Percentiles rank a stretch among this genome's conserved stretches.
Conservation (phyloP, 2,797 vertebrate species). For the Bufotes viridis region DNA sequence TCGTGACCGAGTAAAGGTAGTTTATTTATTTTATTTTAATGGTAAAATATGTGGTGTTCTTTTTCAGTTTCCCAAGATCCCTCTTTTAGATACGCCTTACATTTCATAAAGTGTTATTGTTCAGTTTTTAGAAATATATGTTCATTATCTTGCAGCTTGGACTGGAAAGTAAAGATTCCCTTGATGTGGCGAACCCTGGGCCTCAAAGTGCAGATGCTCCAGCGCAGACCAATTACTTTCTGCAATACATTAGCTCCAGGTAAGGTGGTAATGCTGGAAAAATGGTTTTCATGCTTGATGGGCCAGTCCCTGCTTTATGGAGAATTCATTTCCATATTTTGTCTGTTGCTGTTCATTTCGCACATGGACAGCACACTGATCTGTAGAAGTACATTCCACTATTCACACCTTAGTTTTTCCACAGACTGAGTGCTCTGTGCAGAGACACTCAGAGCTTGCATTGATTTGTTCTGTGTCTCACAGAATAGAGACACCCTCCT, state of each 20-base stretch:
- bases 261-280: slow-evolving; percentile 63
- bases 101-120: neutral
- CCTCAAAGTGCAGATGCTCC: slow-evolving; percentile 76
- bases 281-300: too few species aligned
- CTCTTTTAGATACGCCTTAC: neutral
- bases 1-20: slow-evolving; percentile 95
- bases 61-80: neutral
- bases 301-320: too few species aligned
- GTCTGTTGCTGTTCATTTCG: too few species aligned
- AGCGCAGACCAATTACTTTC: slow-evolving; percentile 93
- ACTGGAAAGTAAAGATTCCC: slow-evolving; percentile 79
- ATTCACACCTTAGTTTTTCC: too few species aligned
- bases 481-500: too few species aligned
- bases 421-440: too few species aligned
- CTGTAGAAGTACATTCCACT: too few species aligned
- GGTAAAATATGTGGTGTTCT: neutral
- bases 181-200: slow-evolving; percentile 76
- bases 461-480: too few species aligned
- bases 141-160: slow-evolving; percentile 71
- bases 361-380: too few species aligned
- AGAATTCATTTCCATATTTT: too few species aligned
- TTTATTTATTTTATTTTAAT: neutral
- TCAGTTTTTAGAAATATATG: neutral
- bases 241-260: slow-evolving; percentile 97
- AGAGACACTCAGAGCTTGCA: too few species aligned